A percentile compares a stretch with the other conserved stretches of the same genome.
These are phyloP conservation scores for Gallirallus australis DNA, from an alignment of 2,797 vertebrate species.

Conservation along the genomic window DNA sequence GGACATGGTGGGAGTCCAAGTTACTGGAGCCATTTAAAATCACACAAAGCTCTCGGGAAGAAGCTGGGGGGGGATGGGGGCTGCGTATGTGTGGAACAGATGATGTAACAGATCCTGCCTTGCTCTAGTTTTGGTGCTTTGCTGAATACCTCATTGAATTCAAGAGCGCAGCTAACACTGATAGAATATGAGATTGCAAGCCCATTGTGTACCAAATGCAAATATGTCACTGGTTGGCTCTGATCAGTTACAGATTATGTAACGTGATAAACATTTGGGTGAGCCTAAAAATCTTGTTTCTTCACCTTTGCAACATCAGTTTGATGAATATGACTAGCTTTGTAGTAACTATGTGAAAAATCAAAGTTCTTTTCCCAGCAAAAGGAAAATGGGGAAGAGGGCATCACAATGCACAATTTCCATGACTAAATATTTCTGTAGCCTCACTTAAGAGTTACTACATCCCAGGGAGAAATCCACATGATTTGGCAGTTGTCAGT, in stretches of 20 bases:
- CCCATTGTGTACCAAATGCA: conserved; percentile 17
- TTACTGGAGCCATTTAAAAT: conserved; percentile 28
- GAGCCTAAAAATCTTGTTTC: neutral
- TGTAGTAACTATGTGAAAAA: neutral
- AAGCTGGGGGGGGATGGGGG: neutral
- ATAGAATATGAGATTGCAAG: neutral
- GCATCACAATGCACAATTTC: neutral
- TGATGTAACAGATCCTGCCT: conserved; percentile 14
- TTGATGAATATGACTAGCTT: neutral
- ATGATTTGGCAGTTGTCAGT: neutral
- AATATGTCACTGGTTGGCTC: neutral
- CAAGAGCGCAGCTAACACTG: neutral
- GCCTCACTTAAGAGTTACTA: neutral
- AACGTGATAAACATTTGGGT: neutral
- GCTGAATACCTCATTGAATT: conserved; percentile 31
- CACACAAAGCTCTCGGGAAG: conserved; percentile 24
- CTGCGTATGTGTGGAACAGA: neutral
- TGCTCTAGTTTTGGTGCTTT: conserved; percentile 20
- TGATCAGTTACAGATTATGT: neutral
- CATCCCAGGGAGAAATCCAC: neutral
- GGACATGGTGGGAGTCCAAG: conserved; percentile 7
- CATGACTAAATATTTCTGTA: neutral
- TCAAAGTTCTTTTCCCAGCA: neutral
- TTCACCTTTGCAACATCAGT: neutral
- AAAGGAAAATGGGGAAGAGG: neutral